A percentile compares a stretch with the other conserved stretches of the same genome.
These are phyloP conservation scores for Umimayanthus kanabou DNA, from an alignment of 92 coral and sea anemone genomes.

Conservation along the genomic window DNA sequence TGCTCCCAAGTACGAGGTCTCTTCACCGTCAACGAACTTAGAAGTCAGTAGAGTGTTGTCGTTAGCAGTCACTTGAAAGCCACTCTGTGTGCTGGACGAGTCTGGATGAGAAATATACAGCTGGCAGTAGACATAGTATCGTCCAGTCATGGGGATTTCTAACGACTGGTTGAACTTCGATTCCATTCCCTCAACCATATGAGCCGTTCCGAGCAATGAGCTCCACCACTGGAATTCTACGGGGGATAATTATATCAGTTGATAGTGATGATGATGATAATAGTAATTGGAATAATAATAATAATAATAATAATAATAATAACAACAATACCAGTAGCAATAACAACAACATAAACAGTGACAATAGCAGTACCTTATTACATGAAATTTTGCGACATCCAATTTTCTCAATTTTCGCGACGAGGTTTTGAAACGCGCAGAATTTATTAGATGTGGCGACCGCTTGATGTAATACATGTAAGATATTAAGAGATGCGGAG, in stretches of 20 bases:
- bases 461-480: too few relatives aligned
- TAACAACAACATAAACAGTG: background rate
- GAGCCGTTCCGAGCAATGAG: slow-evolving; percentile 24
- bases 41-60: background rate
- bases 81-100: background rate
- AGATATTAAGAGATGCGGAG: too few relatives aligned
- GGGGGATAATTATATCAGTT: background rate
- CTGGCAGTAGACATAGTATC: slow-evolving; percentile 24
- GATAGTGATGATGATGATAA: background rate
- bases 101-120: background rate
- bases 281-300: background rate
- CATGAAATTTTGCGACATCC: too few relatives aligned
- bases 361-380: background rate
- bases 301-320: background rate
- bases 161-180: background rate
- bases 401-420: too few relatives aligned
- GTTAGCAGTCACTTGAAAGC: slow-evolving; percentile 23
- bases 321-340: background rate
- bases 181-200: slow-evolving; percentile 11
- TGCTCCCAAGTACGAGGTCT: background rate
- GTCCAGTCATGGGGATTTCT: slow-evolving; percentile 18
- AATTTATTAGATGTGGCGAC: too few relatives aligned
- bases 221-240: slow-evolving; percentile 15
- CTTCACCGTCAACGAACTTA: background rate
- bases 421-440: too few relatives aligned